Evolutionary conservation across 2,113 vertebrate species (phyloP).

Genomic region (Ameiurus melas): DNA sequence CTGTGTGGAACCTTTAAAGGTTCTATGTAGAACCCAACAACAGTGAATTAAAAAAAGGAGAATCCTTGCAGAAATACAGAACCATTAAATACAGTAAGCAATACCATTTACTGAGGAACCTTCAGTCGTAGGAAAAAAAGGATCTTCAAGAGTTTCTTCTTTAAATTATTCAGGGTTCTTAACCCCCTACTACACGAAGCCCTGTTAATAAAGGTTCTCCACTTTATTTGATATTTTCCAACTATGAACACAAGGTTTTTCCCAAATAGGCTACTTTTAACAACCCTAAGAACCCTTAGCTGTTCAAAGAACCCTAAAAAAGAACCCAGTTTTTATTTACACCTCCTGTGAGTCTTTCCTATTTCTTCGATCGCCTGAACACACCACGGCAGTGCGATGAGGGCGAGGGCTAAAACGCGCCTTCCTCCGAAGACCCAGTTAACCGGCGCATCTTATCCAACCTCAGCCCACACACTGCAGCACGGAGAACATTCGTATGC

Average conservation of each 20-base stretch:
- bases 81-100: neutral
- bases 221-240: neutral
- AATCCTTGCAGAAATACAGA: neutral
- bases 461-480: constrained; percentile 23
- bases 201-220: neutral
- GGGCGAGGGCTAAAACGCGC: neutral
- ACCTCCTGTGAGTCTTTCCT: too few relatives aligned
- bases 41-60: neutral
- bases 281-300: neutral
- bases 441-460: neutral
- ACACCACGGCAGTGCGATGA: neutral
- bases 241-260: neutral
- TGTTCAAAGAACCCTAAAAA: neutral
- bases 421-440: neutral
- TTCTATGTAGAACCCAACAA: neutral
- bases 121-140: neutral
- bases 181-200: neutral
- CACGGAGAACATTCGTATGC: neutral
- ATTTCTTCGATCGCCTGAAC: neutral
- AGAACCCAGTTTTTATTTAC: neutral
- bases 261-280: neutral
- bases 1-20: neutral
- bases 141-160: neutral
- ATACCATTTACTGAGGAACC: neutral
- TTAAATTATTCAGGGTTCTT: neutral